Evolutionary conservation across 2,113 vertebrate species (phyloP), one percentile per base, ranked within the genome.

Genomic region (Lepus europaeus): DNA sequence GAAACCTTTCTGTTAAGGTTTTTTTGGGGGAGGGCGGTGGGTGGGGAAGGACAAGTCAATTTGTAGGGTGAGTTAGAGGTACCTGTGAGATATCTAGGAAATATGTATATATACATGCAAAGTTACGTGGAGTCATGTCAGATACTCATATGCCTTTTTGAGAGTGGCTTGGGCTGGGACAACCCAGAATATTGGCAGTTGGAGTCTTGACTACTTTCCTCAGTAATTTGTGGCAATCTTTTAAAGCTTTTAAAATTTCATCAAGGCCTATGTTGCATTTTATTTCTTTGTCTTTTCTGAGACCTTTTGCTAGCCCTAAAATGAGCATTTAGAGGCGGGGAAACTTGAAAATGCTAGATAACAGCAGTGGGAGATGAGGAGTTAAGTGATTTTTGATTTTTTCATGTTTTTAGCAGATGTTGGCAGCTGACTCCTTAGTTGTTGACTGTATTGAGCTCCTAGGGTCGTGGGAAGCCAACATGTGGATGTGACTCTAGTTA

Each of bases 241-340:
- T 78, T 13, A 82, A 87, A 72, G 45, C 53, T 39, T 27, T 72
- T 78, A 64, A 83, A 63, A 29, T 59, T 93, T 84, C 72, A 39
- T 81, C 8, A 19, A 66, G 49, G 72, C 27, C 25, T 33, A 16
- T 36, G n/a, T 53, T 56, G 49, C 16, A 29, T 59, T 95, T 68
- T 77, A 45, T 74, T 90, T 61, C 36, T 53, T 20, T 9, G 1
- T 69, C 19, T 93, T 91, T 94, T 81, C 31, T 80, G 45, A 74
- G 33, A 88, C 79, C 94, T 92, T 86, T 59, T 84, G 45, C 63
- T 83, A 69, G 36, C 70, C 20, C 27, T 84, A 25, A 53, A 76
- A 53, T 77, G 39, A 70, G 3, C 31, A 2, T 66, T 73, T 61
- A 9, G 56, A 72, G 56, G 19, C 36, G 31, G 64, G 22, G 13